phyloP scores from a whole-genome alignment of 2,797 vertebrate species.

The Sebastes vulpes region DNA sequence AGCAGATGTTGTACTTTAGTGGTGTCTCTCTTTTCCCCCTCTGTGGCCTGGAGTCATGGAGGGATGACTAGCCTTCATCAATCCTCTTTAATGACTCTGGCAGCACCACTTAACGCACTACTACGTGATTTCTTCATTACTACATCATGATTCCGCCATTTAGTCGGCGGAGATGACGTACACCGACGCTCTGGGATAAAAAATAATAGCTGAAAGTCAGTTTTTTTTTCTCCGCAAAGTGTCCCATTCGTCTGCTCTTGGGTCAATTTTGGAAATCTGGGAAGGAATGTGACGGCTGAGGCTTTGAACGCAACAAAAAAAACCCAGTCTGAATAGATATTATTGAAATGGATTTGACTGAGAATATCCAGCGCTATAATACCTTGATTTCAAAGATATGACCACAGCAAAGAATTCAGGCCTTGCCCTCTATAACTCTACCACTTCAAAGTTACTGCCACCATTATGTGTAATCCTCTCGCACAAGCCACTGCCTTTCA shows the following conservation, averaged over 20 bases:
- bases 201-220: constrained; percentile 23
- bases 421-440: background rate
- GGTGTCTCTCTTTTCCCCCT: constrained; percentile 49
- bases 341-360: background rate
- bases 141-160: constrained; percentile 65
- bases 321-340: background rate
- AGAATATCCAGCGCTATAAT: background rate
- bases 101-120: constrained; percentile 69
- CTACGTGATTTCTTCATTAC: constrained; percentile 75
- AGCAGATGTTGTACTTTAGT: constrained; percentile 61
- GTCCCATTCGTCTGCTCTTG: constrained; percentile 11
- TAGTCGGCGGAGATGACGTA: constrained; percentile 22
- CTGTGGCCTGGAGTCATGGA: constrained; percentile 67
- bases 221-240: background rate
- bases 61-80: constrained; percentile 77
- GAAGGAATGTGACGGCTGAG: background rate
- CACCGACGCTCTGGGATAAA: constrained; percentile 11
- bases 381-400: background rate
- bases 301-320: background rate
- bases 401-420: background rate
- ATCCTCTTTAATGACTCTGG: constrained; percentile 75
- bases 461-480: background rate
- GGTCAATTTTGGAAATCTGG: constrained; percentile 28
- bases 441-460: background rate
- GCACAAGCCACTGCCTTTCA: constrained; percentile 20